phyloP scores from a whole-genome alignment of 2,113 vertebrate species.

The Tupaia chinensis region DNA sequence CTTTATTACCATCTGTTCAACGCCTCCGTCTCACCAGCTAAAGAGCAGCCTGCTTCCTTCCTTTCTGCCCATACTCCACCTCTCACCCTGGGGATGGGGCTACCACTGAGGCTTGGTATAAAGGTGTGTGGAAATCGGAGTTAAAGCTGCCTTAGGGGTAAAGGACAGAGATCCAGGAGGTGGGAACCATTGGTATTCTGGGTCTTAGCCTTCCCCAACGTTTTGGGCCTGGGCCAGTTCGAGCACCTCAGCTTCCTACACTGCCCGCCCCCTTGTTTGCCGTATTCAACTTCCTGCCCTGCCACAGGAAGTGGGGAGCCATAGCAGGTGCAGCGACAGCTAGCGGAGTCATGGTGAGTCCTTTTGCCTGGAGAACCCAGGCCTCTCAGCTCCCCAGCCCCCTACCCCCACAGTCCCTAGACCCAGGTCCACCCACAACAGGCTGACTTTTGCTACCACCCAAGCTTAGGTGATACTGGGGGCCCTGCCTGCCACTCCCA shows the following conservation, averaged over 20 bases:
- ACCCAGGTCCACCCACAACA: neutral
- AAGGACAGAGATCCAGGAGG: neutral
- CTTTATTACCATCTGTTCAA: neutral
- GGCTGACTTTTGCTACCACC: neutral
- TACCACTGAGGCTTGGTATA: neutral
- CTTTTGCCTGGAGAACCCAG: neutral
- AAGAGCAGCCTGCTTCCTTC: slow-evolving; percentile 38
- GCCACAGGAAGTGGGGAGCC: slow-evolving; percentile 76
- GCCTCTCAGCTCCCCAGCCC: neutral
- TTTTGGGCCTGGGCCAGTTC: neutral
- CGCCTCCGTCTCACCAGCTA: slow-evolving; percentile 3
- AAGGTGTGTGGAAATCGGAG: neutral
- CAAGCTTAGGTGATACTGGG: neutral
- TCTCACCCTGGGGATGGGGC: neutral
- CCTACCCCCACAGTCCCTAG: neutral
- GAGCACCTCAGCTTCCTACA: slow-evolving; percentile 41
- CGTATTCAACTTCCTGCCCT: slow-evolving; percentile 75
- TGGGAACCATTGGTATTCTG: neutral
- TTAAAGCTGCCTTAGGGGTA: neutral
- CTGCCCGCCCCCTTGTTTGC: slow-evolving; percentile 61
- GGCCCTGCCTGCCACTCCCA: neutral
- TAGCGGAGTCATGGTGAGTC: slow-evolving; percentile 77
- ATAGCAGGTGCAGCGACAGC: slow-evolving; percentile 72
- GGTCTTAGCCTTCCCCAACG: neutral
- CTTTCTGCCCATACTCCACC: neutral